phyloP scores from a whole-genome alignment of 2,797 vertebrate genomes.

The Ceryle rudis region DNA sequence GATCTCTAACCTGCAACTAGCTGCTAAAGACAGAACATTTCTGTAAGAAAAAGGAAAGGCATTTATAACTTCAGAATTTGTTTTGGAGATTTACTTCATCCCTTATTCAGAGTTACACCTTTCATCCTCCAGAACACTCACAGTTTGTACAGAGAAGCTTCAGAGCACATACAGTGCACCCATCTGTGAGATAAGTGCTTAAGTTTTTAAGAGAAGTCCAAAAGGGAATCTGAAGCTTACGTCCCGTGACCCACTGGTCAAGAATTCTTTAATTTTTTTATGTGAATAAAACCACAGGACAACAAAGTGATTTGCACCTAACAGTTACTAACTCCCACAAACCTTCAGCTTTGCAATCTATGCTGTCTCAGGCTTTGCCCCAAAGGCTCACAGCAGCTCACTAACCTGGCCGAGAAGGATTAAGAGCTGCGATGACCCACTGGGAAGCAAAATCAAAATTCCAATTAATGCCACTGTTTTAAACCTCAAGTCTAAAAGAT shows the following conservation, averaged over 20 bases:
- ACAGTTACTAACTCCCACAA: accelerated
- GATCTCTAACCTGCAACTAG: not conserved
- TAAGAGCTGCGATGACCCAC: not conserved
- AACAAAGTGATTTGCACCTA: not conserved
- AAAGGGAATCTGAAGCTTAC: not conserved
- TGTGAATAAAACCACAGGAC: not conserved
- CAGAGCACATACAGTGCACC: accelerated
- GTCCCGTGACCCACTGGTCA: too few relatives aligned
- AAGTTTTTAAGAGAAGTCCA: not conserved
- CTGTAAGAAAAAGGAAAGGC: not conserved
- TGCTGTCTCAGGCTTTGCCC: not conserved
- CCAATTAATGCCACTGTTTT: not conserved
- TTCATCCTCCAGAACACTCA: not conserved
- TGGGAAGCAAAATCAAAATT: not conserved
- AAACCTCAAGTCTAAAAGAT: not conserved
- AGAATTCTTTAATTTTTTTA: not conserved
- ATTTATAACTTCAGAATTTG: not conserved
- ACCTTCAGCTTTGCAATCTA: too few relatives aligned
- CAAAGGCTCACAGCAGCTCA: not conserved
- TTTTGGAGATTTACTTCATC: not conserved
- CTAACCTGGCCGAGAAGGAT: not conserved
- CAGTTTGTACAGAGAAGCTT: not conserved
- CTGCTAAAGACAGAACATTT: not conserved
- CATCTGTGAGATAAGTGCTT: accelerated
- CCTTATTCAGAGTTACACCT: not conserved